Conservation (phyloP, 37 sponge, comb jelly and placozoan species). For the Hormiphora californensis region DNA sequence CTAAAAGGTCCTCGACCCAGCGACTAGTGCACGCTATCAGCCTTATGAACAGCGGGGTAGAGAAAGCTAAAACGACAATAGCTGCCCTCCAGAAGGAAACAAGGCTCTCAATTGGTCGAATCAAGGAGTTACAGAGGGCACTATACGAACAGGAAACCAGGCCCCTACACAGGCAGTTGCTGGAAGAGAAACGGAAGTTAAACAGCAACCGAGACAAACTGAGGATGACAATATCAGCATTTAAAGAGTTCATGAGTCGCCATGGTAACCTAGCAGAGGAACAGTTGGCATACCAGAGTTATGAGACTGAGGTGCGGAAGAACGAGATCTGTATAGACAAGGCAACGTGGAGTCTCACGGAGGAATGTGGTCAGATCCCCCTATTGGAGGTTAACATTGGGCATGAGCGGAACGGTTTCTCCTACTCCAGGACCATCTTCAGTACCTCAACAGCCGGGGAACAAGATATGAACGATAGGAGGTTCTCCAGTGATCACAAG, state of each 20-base stretch:
- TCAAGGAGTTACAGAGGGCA: not conserved
- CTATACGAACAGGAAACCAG: conserved; percentile 9
- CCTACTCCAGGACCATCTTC: conserved; percentile 29
- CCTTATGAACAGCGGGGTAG: conserved; percentile 29
- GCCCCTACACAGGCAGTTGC: not conserved
- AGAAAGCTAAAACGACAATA: conserved; percentile 15
- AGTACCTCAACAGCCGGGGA: not conserved
- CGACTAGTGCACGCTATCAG: conserved; percentile 36
- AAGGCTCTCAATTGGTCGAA: not conserved
- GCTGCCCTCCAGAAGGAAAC: conserved; percentile 42
- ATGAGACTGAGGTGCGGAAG: conserved; percentile 47
- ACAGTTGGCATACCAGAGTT: conserved; percentile 34
- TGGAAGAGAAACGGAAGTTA: conserved; percentile 17
- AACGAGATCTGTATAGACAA: conserved; percentile 51
- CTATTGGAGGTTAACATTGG: conserved; percentile 49
- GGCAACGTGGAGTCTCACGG: conserved; percentile 30
- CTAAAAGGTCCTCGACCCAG: conserved; percentile 32
- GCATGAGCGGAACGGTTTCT: conserved; percentile 29
- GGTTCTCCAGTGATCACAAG: conserved; percentile 37
- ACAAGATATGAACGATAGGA: not conserved
- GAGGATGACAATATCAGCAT: conserved; percentile 30
- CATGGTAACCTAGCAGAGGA: not conserved
- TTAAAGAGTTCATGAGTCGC: conserved; percentile 30
- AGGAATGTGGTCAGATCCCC: conserved; percentile 30
- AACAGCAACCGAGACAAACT: conserved; percentile 7